Base-by-base conservation (phyloP, 2,888 invertebrate genomes). In the Caenorhabditis imperialis region DNA sequence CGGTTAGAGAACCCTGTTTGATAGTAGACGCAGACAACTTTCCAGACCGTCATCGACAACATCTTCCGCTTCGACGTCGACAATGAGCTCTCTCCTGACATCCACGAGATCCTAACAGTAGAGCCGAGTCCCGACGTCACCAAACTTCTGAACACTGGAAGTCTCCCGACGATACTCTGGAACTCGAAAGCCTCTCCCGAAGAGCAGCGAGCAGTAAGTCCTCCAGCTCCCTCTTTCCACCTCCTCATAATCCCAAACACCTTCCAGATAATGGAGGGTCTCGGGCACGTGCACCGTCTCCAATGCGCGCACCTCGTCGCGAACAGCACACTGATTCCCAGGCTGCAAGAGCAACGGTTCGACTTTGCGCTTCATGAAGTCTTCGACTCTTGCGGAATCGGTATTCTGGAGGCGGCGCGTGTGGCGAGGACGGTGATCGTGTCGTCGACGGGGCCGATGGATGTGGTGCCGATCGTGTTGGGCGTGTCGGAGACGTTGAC, bases 381-480 rank as follows among this genome's bases (percentile, higher is more conserved):
- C 20, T 79, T 79, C 61, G 79, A 79, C 44, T 51, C 74, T 62
- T 79, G 79, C 62, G 79, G 79, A 20, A 38, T 77, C 37, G 79
- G 74, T 35, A 35, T 79, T 42, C 48, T 75, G 18, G 71, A 75
- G 40, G 53, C 61, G 3, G 53, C 62, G 16, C 60, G 65, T 12
- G n/a, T 78, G 8, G 42, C 63, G 38, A 71, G 75, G 37, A 71
- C 74, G 18, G 65, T 79, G 1, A 77, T 79, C 30, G 79, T 79
- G 2, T 79, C 79, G 5, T 79, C 79, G 22, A 79, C 79, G 3
- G 54, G 57, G 14, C 61, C 60, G 27, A 79, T 79, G 79, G 79
- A 79, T 37, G 54, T 72, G 8, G 77, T 77, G 10, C 69, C 73
- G 2, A 69, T 67, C 35, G 33, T 60, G 16, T 33, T 75, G 6